These are phyloP conservation scores for Ceratina australensis DNA, from an alignment of 1,140 invertebrate genomes.

Conservation along the genomic window DNA sequence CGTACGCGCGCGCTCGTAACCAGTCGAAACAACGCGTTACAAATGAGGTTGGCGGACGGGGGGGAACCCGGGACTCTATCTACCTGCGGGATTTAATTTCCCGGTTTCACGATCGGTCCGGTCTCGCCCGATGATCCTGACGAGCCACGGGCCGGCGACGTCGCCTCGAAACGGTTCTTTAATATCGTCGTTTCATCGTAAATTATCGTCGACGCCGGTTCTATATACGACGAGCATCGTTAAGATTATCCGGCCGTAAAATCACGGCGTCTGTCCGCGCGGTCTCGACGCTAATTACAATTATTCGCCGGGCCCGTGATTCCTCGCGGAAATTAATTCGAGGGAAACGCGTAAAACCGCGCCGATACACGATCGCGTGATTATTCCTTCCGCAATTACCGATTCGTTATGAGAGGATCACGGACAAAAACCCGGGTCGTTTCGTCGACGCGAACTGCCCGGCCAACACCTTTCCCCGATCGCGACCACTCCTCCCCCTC, in stretches of 20 bases:
- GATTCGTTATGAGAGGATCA: slow-evolving; percentile 16
- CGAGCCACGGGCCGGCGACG: not conserved
- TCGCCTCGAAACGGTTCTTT: slow-evolving; percentile 24
- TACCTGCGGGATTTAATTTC: slow-evolving; percentile 50
- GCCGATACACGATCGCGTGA: not conserved
- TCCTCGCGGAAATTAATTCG: slow-evolving; percentile 27
- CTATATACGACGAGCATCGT: slow-evolving; percentile 32
- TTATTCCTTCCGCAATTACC: slow-evolving; percentile 34
- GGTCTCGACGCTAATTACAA: slow-evolving; percentile 34
- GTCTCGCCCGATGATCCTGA: not conserved
- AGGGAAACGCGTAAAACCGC: not conserved
- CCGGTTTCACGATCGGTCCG: slow-evolving; percentile 9
- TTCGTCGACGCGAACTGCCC: slow-evolving; percentile 18
- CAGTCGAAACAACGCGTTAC: slow-evolving; percentile 52
- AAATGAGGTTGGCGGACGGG: slow-evolving; percentile 35
- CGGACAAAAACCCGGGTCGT: slow-evolving; percentile 1
- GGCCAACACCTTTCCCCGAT: slow-evolving; percentile 3
- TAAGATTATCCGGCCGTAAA: slow-evolving; percentile 49
- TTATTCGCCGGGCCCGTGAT: slow-evolving; percentile 30
- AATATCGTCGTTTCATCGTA: slow-evolving; percentile 39
- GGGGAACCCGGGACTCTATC: slow-evolving; percentile 30
- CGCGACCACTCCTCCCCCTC: not conserved
- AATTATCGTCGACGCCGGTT: slow-evolving; percentile 35
- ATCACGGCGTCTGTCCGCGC: slow-evolving; percentile 11
- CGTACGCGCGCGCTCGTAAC: slow-evolving; percentile 34